Evolutionary conservation across 2,888 invertebrate genomes (phyloP), one percentile per base, ranked within the genome.

Genomic region (Phania funesta): DNA sequence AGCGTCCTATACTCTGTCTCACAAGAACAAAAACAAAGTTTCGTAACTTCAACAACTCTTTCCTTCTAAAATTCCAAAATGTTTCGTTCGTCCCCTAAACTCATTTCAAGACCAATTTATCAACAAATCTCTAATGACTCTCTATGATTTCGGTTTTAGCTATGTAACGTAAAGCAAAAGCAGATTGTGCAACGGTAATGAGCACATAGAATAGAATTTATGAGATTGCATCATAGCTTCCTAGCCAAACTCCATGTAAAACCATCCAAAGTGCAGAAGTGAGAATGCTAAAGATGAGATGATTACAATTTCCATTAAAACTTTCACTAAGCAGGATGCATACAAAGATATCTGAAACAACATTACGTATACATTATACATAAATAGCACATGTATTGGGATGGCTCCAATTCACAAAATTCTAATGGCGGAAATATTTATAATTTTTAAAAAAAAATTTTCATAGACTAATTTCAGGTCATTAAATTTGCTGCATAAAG

Each of bases 291-390:
- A 78, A 83, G 83, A 84, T 78, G 81, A 65, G 82, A 80, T 67
- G 83, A 80, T 80, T 84, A 83, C 80, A 84, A 73, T 85, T 83
- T 85, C 82, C 83, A 85, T 85, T 85, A 85, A 82, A 83, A 83
- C 80, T 79, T 83, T 71, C 41, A 67, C 65, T 38, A 74, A 41
- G 41, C 18, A 60, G 58, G 24, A 18, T 22, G 56, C 20, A 68
- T 56, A 44, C 35, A 46, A 32, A n/a, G n/a, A n/a, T n/a, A 56
- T 32, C 11, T 29, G 24, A 9, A 48, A n/a, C 13, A n/a, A 20
- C 35, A 56, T 35, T 7, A n/a, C n/a, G 8, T 54, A 54, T 2
- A 44, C 44, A 16, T 8, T 44, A 18, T 18, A 44, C 4, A 16
- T 44, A 44, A 18, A 11, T 8, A 5, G 20, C 3, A 48, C 8